Evolutionary conservation across 1,140 invertebrate genomes (phyloP).

Genomic region (Metaphire vulgaris): DNA sequence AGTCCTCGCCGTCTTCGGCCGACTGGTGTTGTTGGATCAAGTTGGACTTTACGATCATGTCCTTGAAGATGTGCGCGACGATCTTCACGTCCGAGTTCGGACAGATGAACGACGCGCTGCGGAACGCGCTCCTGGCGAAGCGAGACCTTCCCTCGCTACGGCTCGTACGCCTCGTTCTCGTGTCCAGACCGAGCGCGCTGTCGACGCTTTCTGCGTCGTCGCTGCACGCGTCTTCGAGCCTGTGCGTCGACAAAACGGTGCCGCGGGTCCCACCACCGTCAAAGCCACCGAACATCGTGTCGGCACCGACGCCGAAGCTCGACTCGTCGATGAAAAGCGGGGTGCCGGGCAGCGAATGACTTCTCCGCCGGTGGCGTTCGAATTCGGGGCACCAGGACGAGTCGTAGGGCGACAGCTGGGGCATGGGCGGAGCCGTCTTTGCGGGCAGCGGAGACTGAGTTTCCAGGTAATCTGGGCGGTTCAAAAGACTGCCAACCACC

Average conservation of each 20-base stretch:
- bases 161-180: neutral
- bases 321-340: neutral
- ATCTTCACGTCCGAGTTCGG: neutral
- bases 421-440: neutral
- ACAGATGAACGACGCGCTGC: neutral
- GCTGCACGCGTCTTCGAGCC: neutral
- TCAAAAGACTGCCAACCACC: constrained; percentile 25
- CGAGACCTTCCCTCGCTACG: neutral
- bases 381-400: neutral
- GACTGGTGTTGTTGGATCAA: no score
- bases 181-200: constrained; percentile 25
- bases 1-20: constrained; percentile 10
- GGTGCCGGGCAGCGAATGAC: constrained; percentile 27
- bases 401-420: constrained; percentile 12
- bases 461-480: constrained; percentile 28
- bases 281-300: no score
- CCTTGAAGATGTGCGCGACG: constrained; percentile 7
- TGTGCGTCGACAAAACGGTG: neutral
- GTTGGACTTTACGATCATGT: neutral
- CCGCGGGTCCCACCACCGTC: neutral
- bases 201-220: constrained; percentile 16
- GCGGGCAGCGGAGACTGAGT: constrained; percentile 9
- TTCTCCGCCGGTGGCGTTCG: neutral
- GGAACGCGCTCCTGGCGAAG: neutral
- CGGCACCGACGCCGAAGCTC: no score